phyloP scores from a whole-genome alignment of 2,888 invertebrate genomes.

The Andricus curvator region DNA sequence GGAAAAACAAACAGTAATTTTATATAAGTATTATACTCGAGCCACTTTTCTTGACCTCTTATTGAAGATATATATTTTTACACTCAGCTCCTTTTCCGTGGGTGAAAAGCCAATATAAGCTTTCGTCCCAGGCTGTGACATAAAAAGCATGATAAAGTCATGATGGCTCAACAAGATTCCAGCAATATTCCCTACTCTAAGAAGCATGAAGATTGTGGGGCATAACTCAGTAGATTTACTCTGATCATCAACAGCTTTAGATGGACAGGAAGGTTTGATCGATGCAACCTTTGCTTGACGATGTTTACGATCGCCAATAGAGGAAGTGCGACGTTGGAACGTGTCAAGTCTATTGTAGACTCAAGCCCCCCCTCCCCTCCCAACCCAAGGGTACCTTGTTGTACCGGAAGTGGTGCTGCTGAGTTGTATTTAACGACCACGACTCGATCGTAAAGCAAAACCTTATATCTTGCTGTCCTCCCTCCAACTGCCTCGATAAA shows the following conservation, averaged over 20 bases:
- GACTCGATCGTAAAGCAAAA: conserved; percentile 45
- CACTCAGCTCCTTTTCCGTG: conserved; percentile 13
- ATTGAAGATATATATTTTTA: conserved; percentile 30
- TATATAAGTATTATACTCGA: conserved; percentile 21
- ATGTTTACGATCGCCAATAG: conserved; percentile 12
- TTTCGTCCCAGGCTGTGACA: conserved; percentile 15
- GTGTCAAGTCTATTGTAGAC: conserved; percentile 16
- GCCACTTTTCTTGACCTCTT: conserved; percentile 28
- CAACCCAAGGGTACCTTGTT: not conserved
- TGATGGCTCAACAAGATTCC: conserved; percentile 37
- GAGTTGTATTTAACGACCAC: conserved; percentile 48
- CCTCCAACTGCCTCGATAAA: conserved; percentile 30
- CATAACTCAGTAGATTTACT: conserved; percentile 15
- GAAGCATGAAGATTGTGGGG: not conserved
- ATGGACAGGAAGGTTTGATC: not conserved
- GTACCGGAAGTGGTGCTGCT: conserved; percentile 36
- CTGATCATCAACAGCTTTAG: not conserved
- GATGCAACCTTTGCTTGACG: not conserved
- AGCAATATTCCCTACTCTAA: conserved; percentile 11
- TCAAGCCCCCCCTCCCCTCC: not conserved
- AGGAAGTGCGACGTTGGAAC: not conserved
- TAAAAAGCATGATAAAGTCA: conserved; percentile 37
- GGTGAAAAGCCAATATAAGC: conserved; percentile 26
- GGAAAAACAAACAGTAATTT: conserved; percentile 17
- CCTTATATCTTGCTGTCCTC: conserved; percentile 20